These are phyloP conservation scores for Chorisops tibialis DNA, from an alignment of 2,888 invertebrate species.

Conservation along the genomic window DNA sequence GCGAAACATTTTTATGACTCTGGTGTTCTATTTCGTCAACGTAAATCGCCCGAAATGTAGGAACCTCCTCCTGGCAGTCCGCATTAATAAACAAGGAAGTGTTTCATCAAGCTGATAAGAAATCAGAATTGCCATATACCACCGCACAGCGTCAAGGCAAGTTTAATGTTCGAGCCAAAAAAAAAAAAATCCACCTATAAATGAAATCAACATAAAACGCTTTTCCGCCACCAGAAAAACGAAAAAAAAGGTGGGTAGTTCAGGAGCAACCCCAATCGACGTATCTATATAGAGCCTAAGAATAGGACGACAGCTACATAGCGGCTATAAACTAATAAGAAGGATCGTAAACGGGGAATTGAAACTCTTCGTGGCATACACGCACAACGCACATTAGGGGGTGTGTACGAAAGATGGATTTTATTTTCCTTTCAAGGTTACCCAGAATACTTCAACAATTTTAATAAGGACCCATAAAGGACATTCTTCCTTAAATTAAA, in stretches of 20 bases:
- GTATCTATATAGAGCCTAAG: not conserved
- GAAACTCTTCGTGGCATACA: slow-evolving; percentile 2
- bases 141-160: not conserved
- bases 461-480: slow-evolving; percentile 26
- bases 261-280: not conserved
- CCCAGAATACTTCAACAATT: slow-evolving; percentile 16
- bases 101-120: slow-evolving; percentile 25
- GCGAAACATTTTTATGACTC: too few species aligned
- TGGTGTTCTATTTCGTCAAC: too few species aligned
- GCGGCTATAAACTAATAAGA: slow-evolving; percentile 23
- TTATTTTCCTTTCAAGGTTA: not conserved
- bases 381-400: not conserved
- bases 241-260: not conserved
- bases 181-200: slow-evolving; percentile 7
- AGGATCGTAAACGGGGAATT: slow-evolving; percentile 17
- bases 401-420: not conserved
- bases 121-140: not conserved
- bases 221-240: slow-evolving; percentile 7
- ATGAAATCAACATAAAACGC: slow-evolving; percentile 23
- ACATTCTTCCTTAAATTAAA: slow-evolving; percentile 27
- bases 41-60: not conserved
- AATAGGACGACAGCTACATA: not conserved
- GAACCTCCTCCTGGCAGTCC: slow-evolving; percentile 3
- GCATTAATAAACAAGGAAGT: slow-evolving; percentile 26
- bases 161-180: not conserved